Percentiles rank a stretch among this genome's conserved stretches.
These are phyloP conservation scores for Todiramphus saurophagus DNA, from an alignment of 2,113 vertebrate genomes.

Conservation along the genomic window DNA sequence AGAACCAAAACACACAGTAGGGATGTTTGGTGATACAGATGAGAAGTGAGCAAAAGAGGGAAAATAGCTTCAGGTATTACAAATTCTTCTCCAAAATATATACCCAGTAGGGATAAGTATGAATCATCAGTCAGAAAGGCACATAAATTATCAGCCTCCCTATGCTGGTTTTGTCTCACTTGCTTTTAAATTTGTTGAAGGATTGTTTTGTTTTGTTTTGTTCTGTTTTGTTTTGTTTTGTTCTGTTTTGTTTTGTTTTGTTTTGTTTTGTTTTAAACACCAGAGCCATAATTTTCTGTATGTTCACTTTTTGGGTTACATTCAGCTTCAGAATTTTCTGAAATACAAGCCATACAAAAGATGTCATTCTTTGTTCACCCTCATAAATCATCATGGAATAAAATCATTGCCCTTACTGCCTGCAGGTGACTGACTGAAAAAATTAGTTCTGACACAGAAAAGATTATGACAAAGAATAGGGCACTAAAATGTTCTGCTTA, in stretches of 20 bases:
- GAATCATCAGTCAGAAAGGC: slow-evolving; percentile 4
- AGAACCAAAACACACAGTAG: slow-evolving; percentile 13
- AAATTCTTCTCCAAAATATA: slow-evolving; percentile 55
- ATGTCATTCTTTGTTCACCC: not conserved
- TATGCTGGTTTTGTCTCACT: not conserved
- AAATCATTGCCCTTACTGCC: not conserved
- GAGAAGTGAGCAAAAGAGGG: slow-evolving; percentile 44
- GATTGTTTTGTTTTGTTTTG: not conserved
- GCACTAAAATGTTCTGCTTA: not conserved
- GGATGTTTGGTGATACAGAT: slow-evolving; percentile 8
- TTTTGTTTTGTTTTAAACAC: not conserved
- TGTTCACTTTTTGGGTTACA: not conserved
- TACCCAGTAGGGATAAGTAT: not conserved
- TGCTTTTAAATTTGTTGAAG: not conserved
- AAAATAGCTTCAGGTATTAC: slow-evolving; percentile 20
- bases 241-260: not conserved
- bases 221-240: not conserved
- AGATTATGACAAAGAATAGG: not conserved
- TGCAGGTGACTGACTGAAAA: not conserved
- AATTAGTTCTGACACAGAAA: not conserved
- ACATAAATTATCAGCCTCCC: not conserved
- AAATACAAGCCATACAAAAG: not conserved
- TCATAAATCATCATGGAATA: not conserved
- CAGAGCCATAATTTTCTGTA: not conserved
- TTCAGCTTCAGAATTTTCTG: not conserved